Base-by-base conservation (phyloP, 1,140 invertebrate species). In the Hycleus cichorii region DNA sequence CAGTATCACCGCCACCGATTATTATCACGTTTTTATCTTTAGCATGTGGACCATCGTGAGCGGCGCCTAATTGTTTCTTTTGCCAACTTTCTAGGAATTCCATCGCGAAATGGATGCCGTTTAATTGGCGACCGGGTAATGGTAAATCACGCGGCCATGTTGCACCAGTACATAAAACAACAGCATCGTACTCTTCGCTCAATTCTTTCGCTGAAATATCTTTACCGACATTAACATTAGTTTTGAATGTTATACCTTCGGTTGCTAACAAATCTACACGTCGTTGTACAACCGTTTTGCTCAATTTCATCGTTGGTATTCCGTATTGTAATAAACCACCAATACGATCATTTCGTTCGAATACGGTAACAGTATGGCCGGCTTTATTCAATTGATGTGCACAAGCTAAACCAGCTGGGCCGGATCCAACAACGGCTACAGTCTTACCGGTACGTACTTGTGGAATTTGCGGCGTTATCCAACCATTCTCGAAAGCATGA, bases 1-100 rank as follows among this genome's bases (percentile, higher is more conserved):
- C 97, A n/a, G 97, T 99, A 74, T 99, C 97, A 26, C 97, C 97
- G 9, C 97, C 97, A 18, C 97, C 97, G 66, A 99, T 95, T 55
- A 99, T 86, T 60, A 99, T 86, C 3, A 99, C 95, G 75, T 97
- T 81, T 74, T 97, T 98, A 66, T 90, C 91, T 71, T 94, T 90
- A 11, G 97, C 96, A 42, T 85, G 38, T 92, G 80, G 57, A 74
- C 75, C 65, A 72, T 75, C 53, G 65, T 75, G 24, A 63, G 64
- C 63, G 70, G 65, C 81, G 4, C 91, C 91, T 74, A 90, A 84
- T 75, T 98, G 94, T 65, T 91, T 90, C 77, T 97, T 95, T 76
- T 99, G 97, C 90, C 94, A 97, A 25, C 86, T 89, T 74, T 98
- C 94, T 25, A 99, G 79, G 78, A 97, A 99, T 70, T 89, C 92